Evolutionary conservation across 2,797 vertebrate genomes (phyloP), one percentile per base, ranked within the genome.

Genomic region (Danionella dracula): DNA sequence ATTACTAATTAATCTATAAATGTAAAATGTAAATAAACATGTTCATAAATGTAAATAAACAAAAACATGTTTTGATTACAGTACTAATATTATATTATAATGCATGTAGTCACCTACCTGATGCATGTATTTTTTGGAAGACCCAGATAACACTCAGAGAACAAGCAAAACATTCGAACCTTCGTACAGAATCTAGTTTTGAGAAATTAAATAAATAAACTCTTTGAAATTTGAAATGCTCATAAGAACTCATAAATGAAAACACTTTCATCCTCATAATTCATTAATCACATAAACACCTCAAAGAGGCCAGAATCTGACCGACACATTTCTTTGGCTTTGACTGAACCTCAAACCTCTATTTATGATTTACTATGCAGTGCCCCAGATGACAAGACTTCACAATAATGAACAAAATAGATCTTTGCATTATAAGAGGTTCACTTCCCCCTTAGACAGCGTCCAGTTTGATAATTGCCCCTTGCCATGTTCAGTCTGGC

Each of bases 241-340:
- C n/a, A n/a, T n/a, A n/a, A n/a, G 16, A 3, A 29, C 21, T 73
- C 60, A 54, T 72, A 73, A 66, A 68, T 72, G 73, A 68, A 57
- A 78, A 66, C 54, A 72, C 68, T 62, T 73, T 56, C 58, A 78
- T 82, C 82, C 76, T 78, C 71, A 74, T 68, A 67, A 79, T 76
- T 76, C 70, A 77, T 78, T 78, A 71, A 61, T 76, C 76, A 75
- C 62, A 23, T 19, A 44, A 64, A 78, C 74, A 69, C 68, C 68
- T 70, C 67, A 29, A 27, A 79, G 68, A 73, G 7, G 31, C 75
- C 49, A 62, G 44, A 44, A n/a, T 55, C 17, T 56, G 41, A 45
- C 34, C 67, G 57, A 54, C 65, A 50, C 21, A 46, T 5, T 59
- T 16, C 44, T 66, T 42, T 31, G 32, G 56, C 32, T 48, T 60